These are phyloP conservation scores for Tachina grossa DNA, from an alignment of 2,888 invertebrate genomes.

Conservation along the genomic window DNA sequence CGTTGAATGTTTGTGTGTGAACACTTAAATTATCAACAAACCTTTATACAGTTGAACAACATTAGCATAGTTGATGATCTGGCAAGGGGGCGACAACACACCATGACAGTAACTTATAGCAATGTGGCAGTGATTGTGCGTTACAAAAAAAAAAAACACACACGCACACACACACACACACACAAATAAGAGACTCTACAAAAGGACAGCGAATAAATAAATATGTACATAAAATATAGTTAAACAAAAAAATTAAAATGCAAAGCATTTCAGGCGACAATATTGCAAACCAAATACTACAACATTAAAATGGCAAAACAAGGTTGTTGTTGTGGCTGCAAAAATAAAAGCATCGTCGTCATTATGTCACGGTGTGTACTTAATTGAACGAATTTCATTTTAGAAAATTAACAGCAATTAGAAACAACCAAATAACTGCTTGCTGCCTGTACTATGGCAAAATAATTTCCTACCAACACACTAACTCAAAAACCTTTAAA, in stretches of 20 bases:
- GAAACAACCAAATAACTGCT: constrained; percentile 63
- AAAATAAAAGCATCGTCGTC: constrained; percentile 69
- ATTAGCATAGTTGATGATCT: constrained; percentile 60
- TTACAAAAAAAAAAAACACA: background rate
- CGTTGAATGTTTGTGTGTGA: constrained; percentile 25
- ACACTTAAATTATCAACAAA: constrained; percentile 69
- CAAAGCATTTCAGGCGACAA: constrained; percentile 21
- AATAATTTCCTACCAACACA: constrained; percentile 11
- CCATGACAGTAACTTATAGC: background rate
- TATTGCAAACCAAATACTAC: constrained; percentile 25
- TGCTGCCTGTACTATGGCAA: background rate
- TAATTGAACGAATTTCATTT: constrained; percentile 82
- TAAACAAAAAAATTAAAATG: background rate
- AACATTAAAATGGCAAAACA: constrained; percentile 18
- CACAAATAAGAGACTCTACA: constrained; percentile 39
- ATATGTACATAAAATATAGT: background rate
- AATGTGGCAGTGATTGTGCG: constrained; percentile 16
- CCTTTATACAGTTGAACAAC: constrained; percentile 52
- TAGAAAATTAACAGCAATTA: constrained; percentile 82
- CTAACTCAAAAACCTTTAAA: background rate
- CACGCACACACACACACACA: no score
- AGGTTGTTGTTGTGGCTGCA: constrained; percentile 41
- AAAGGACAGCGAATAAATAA: constrained; percentile 44
- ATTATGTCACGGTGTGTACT: constrained; percentile 75
- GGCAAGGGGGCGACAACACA: constrained; percentile 14